Conservation (phyloP, 2,797 vertebrate species). For the Ceyx erithaca region DNA sequence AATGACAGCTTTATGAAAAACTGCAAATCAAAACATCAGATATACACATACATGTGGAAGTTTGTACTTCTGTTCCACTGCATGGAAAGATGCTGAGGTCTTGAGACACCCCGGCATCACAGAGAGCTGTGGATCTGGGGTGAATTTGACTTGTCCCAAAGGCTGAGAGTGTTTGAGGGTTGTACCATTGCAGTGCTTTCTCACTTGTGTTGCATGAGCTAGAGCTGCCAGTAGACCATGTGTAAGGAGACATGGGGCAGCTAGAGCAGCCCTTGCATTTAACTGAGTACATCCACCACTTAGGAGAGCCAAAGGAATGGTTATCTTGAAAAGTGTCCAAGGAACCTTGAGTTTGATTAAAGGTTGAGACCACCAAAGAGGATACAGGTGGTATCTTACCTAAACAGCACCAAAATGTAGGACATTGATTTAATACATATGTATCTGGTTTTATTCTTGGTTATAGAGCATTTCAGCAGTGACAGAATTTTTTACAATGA, state of each 20-base stretch:
- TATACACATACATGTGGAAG: neutral
- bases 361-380: neutral
- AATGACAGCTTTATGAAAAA: neutral
- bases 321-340: neutral
- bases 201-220: neutral
- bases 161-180: neutral
- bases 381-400: neutral
- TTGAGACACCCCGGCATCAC: neutral
- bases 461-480: neutral
- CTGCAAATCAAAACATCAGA: neutral
- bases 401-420: neutral
- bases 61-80: neutral
- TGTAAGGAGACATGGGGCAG: too few relatives aligned
- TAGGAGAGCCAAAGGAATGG: neutral
- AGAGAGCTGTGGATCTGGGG: neutral
- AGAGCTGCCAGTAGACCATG: neutral
- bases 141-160: neutral
- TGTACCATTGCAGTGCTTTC: neutral
- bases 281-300: neutral
- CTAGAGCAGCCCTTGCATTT: neutral
- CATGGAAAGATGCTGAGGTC: too few relatives aligned
- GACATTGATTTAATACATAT: neutral
- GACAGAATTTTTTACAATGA: neutral
- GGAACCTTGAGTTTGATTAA: neutral
- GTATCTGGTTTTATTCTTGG: neutral